These are phyloP conservation scores for Nothobranchius furzeri DNA, from an alignment of 2,113 vertebrate species.

Conservation along the genomic window DNA sequence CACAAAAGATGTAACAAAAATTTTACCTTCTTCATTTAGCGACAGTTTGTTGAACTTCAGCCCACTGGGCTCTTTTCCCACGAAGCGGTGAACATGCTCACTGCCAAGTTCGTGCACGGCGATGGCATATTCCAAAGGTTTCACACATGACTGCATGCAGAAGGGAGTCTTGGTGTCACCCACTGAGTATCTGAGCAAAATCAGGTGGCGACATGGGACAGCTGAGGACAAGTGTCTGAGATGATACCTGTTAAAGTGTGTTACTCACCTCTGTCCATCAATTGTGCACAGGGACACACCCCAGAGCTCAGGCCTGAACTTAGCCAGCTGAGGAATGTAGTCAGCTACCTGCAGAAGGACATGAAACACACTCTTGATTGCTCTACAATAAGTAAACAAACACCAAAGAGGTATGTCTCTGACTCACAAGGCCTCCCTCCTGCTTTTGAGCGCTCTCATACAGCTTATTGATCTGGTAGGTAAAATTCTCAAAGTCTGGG, in stretches of 20 bases:
- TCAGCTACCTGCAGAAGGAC: conserved; percentile 81
- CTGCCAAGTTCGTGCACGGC: conserved; percentile 83
- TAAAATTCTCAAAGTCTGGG: conserved; percentile 86
- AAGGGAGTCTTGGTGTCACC: conserved; percentile 90
- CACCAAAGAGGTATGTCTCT: background rate
- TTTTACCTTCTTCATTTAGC: conserved; percentile 83
- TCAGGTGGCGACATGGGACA: conserved; percentile 17
- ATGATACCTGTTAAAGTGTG: background rate
- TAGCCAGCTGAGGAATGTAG: conserved; percentile 90
- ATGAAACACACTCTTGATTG: background rate
- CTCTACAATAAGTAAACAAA: background rate
- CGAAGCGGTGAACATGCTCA: conserved; percentile 82
- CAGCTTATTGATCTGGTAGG: conserved; percentile 80
- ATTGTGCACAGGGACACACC: conserved; percentile 70
- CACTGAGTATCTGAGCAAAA: conserved; percentile 80
- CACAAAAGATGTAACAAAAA: too few relatives aligned
- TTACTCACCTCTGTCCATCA: conserved; percentile 68
- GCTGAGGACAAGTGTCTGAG: too few relatives aligned
- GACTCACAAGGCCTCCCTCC: conserved; percentile 81
- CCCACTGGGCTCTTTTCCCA: conserved; percentile 91
- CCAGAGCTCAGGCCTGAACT: conserved; percentile 88
- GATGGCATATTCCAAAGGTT: conserved; percentile 88
- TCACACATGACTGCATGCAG: conserved; percentile 91
- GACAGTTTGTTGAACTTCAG: conserved; percentile 89
- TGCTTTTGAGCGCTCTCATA: conserved; percentile 76